These are phyloP conservation scores for Athetis lepigone DNA, from an alignment of 2,888 invertebrate genomes.

Conservation along the genomic window DNA sequence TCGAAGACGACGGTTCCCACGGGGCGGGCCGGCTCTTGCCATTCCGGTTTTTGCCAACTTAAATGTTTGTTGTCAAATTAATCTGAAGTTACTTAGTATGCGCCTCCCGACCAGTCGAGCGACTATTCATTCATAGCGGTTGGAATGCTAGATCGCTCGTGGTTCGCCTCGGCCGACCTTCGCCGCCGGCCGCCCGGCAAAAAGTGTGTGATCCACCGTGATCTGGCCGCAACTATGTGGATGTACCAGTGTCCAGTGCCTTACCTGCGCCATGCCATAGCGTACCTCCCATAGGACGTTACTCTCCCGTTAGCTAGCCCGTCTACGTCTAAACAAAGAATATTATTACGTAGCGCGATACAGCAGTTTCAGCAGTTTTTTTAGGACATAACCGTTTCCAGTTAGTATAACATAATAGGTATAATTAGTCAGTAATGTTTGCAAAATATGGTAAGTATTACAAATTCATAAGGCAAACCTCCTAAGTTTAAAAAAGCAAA, in stretches of 20 bases:
- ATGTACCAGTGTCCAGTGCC: conserved; percentile 73
- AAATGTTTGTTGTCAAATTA: conserved; percentile 90
- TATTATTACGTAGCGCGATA: conserved; percentile 34
- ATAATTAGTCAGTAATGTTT: conserved; percentile 20
- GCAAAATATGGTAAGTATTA: conserved; percentile 8
- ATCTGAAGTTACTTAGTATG: conserved; percentile 88
- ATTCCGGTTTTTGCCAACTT: conserved; percentile 88
- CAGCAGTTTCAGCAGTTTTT: too few species aligned
- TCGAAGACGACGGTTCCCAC: conserved; percentile 83
- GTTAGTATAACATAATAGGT: conserved; percentile 29
- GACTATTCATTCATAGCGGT: conserved; percentile 89
- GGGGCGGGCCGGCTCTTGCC: conserved; percentile 81
- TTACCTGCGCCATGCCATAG: conserved; percentile 69
- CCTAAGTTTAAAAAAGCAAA: too few species aligned
- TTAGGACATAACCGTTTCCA: conserved; percentile 46
- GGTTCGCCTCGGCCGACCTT: conserved; percentile 87
- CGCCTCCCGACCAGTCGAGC: conserved; percentile 84
- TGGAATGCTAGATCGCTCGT: conserved; percentile 89
- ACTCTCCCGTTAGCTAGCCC: conserved; percentile 67
- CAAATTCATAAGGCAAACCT: conserved; percentile 12
- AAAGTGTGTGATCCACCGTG: conserved; percentile 78
- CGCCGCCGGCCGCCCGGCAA: conserved; percentile 72
- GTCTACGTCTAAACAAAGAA: conserved; percentile 53
- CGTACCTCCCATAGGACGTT: conserved; percentile 70
- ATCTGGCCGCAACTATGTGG: conserved; percentile 79